Base-by-base conservation (phyloP, 2,888 invertebrate species). In the Pammene aurita region DNA sequence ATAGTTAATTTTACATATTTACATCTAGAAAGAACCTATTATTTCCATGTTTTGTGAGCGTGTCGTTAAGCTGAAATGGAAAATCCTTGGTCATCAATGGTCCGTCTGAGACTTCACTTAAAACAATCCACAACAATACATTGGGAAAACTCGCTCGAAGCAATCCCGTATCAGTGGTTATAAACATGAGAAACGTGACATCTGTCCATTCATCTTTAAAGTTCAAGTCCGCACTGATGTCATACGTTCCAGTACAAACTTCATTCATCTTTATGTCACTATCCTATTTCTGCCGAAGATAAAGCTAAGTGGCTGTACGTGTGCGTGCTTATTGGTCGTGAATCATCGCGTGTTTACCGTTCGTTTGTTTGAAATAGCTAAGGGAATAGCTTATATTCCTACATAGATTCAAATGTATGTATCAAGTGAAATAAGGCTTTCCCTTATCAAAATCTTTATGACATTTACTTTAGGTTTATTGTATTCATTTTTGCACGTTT, bases 1-100 rank as follows among this genome's bases (percentile, higher is more conserved):
- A 35, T n/a, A 50, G 63, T 67, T 55, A 60, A 57, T 63, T 68
- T 52, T 35, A 18, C 52, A 58, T 68, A 62, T 42, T 60, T 55
- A 38, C 14, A 26, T 38, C 41, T 16, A 57, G 48, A 60, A 50
- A 52, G 58, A 57, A 42, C 42, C 13, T 0, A 57, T 26, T 58
- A 34, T 61, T 55, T 14, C 38, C 10, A 54, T 54, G 16, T 54
- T 62, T 55, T 16, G 54, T 62, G 48, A 18, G 7, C 14, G 35
- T 41, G n/a, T 13, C 35, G 7, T 52, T 16, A 16, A 10, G 5
- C 18, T 44, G 69, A 64, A 69, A 65, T 48, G 56, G 48, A 67
- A 67, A 46, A 56, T 46, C 62, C 55, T 48, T 55, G 41, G 10
- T 46, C 14, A 14, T 9, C 34, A 48, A 50, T 14, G 10, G 7